Base-by-base conservation (phyloP, 2,113 vertebrate species). In the Chascanopsetta lugubris region DNA sequence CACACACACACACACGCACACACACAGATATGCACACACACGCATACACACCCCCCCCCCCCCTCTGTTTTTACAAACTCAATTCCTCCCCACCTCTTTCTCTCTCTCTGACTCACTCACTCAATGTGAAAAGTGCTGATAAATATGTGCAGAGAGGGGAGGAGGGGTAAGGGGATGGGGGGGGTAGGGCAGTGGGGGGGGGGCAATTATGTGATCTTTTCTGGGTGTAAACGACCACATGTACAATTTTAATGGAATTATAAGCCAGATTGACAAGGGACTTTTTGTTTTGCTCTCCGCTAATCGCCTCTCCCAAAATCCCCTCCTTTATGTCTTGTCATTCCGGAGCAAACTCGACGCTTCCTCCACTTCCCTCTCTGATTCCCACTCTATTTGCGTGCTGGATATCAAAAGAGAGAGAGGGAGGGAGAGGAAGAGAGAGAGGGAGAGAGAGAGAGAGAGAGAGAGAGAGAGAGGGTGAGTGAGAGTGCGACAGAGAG, bases 201-300 rank as follows among this genome's bases (percentile, higher is more conserved):
- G 67, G 57, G 65, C 75, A 85, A 69, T 80, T 83, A 72, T 38
- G 57, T 30, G 43, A 61, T 48, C 65, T 79, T 79, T 70, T 45
- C 59, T 57, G 67, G 61, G 47, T 82, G 72, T 78, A 69, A 85
- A 83, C 65, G 18, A 66, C 58, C 64, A 61, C 45, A 75, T 75
- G 70, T 64, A 64, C 49, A 18, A 49, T 73, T 87, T 71, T 75
- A 83, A 83, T 77, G 78, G 69, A 87, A 84, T 86, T 79, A 87
- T 87, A 86, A 90, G 75, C 73, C 76, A 86, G 87, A 90, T 80
- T 87, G 86, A 88, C 86, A 85, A 72, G 79, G 21, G 34, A 55
- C 75, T 84, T 84, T 88, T 84, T 83, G 75, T 85, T 80, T 80
- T 61, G 21, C 72, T 62, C 72, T 26, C 50, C 36, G 51, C 79